These are phyloP conservation scores for Phoxinus phoxinus DNA, from an alignment of 2,113 vertebrate species.

Conservation along the genomic window DNA sequence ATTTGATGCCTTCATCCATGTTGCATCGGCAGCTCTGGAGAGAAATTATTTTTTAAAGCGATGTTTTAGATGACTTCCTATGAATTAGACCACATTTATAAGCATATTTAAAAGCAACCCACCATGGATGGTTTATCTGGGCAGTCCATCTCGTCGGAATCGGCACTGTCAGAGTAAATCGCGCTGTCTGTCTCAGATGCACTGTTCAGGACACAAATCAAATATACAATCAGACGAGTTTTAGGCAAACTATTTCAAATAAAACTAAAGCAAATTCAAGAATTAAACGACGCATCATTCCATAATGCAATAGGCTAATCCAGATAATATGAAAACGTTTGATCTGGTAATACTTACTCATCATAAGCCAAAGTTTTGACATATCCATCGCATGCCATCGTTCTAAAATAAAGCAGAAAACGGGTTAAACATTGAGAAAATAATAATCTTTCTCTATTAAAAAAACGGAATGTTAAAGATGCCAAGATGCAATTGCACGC, in stretches of 20 bases:
- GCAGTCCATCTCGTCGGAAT: background rate
- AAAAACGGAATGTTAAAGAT: background rate
- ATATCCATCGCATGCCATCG: background rate
- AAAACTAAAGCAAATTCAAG: background rate
- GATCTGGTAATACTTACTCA: background rate
- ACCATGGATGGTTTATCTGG: constrained; percentile 48
- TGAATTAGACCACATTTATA: background rate
- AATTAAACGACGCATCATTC: background rate
- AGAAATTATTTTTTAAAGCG: background rate
- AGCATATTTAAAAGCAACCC: constrained; percentile 13
- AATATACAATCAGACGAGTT: background rate
- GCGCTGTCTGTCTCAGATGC: background rate
- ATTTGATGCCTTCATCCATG: constrained; percentile 25
- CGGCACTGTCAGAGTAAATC: background rate
- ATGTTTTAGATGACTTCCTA: background rate
- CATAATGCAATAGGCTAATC: background rate
- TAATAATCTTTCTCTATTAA: background rate
- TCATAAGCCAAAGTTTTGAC: background rate
- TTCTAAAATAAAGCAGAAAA: background rate
- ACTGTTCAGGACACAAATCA: constrained; percentile 23
- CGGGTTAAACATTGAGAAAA: background rate
- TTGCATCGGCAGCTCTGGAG: background rate
- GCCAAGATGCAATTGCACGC: too few species aligned
- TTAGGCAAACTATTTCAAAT: background rate
- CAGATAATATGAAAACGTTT: background rate